These are phyloP conservation scores for Melopsittacus undulatus DNA, from an alignment of 2,797 vertebrate genomes.

Conservation along the genomic window DNA sequence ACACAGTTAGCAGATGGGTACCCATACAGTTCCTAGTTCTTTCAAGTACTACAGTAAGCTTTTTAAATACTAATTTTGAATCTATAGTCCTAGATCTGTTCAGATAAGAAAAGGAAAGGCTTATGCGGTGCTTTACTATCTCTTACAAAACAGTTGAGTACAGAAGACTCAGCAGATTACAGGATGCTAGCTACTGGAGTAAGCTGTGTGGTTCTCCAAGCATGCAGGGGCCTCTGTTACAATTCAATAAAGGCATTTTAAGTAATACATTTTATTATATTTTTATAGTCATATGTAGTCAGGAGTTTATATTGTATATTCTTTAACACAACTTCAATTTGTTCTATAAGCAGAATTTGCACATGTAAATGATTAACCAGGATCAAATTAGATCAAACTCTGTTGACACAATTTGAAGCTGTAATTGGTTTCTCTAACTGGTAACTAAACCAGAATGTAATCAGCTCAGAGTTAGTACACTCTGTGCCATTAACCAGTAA, in stretches of 20 bases:
- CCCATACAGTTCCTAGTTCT: background rate
- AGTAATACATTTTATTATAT: background rate
- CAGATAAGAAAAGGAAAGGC: background rate
- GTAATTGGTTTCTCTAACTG: constrained; percentile 63
- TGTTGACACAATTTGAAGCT: constrained; percentile 34
- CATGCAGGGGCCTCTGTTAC: background rate
- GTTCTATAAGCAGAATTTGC: constrained; percentile 10
- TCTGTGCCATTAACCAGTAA: background rate
- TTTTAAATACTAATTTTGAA: background rate
- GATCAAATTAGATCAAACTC: constrained; percentile 47
- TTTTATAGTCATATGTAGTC: background rate
- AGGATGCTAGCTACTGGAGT: background rate
- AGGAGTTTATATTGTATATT: background rate
- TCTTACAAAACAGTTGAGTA: background rate
- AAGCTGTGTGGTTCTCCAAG: background rate
- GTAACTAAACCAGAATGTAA: constrained; percentile 38
- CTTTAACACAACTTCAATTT: background rate
- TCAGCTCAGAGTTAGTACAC: background rate
- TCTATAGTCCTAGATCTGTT: background rate
- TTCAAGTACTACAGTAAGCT: background rate
- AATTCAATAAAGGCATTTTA: background rate
- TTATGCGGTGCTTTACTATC: background rate
- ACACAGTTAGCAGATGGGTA: background rate
- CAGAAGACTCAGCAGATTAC: background rate
- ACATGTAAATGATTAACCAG: constrained; percentile 17